Percentiles rank a stretch among this genome's conserved stretches.
Evolutionary conservation across 2,888 invertebrate genomes (phyloP).

Genomic region (Diachrysia chrysitis): DNA sequence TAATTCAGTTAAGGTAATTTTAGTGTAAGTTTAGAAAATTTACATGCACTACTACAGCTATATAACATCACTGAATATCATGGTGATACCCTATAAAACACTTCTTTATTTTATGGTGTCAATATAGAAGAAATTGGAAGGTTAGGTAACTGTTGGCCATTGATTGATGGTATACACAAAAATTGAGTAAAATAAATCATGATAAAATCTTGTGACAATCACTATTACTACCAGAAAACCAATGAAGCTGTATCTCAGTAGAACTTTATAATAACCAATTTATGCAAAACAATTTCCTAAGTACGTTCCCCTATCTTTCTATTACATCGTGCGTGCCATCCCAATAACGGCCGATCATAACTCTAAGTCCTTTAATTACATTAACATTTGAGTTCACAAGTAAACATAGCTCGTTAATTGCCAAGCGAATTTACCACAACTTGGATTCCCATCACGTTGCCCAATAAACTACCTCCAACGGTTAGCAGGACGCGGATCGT

Average conservation of each 20-base stretch:
- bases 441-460: slow-evolving; percentile 80
- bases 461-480: slow-evolving; percentile 82
- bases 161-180: slow-evolving; percentile 4
- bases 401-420: slow-evolving; percentile 71
- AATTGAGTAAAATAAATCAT: no score
- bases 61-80: no score
- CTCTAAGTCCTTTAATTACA: slow-evolving; percentile 75
- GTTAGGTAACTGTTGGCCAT: no score
- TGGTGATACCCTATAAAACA: no score
- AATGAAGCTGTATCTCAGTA: not conserved
- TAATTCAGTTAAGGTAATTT: no score
- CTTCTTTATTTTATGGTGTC: no score
- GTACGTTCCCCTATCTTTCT: not conserved
- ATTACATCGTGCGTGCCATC: not conserved
- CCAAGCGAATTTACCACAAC: slow-evolving; percentile 71
- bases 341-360: slow-evolving; percentile 49
- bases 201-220: no score
- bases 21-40: no score
- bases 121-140: no score
- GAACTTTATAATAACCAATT: not conserved
- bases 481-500: slow-evolving; percentile 76
- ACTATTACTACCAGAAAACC: not conserved
- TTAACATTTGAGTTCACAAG: slow-evolving; percentile 81
- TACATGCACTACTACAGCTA: no score
- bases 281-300: not conserved